Evolutionary conservation across 2,888 invertebrate genomes (phyloP).

Genomic region (Slavum lentiscoides): DNA sequence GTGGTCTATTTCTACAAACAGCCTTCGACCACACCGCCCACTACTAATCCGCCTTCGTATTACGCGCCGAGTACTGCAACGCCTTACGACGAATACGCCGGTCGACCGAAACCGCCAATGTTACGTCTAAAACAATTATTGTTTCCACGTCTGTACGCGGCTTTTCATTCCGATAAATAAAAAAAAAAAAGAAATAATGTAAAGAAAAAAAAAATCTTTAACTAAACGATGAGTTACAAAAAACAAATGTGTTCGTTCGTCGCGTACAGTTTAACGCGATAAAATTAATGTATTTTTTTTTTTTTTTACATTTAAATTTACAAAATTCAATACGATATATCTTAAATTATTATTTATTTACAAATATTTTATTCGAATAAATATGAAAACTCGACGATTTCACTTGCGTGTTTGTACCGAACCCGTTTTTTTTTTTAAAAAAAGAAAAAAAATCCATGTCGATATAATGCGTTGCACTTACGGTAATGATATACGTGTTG

Average conservation of each 20-base stretch:
- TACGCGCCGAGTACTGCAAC: neutral
- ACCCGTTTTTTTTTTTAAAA: neutral
- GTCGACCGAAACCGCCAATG: slow-evolving; percentile 26
- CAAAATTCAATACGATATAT: neutral
- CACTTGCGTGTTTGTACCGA: neutral
- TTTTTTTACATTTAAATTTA: no score
- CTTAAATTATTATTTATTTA: neutral
- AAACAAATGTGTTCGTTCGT: no score
- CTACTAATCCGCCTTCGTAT: slow-evolving; percentile 5
- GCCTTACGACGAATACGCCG: neutral
- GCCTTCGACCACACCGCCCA: neutral
- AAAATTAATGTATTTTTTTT: no score
- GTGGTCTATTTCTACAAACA: slow-evolving; percentile 40
- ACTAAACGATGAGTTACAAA: neutral
- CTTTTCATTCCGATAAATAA: slow-evolving; percentile 31
- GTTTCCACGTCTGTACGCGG: slow-evolving; percentile 48
- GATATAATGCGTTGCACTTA: neutral
- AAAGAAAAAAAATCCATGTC: neutral
- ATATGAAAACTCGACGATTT: slow-evolving; percentile 27
- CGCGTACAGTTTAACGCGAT: no score
- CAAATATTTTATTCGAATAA: slow-evolving; percentile 21
- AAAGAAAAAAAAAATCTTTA: no score
- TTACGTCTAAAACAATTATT: slow-evolving; percentile 40
- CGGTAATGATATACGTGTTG: neutral
- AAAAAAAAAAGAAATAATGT: no score